Conservation (phyloP, 2,888 invertebrate species). For the Mantis religiosa region DNA sequence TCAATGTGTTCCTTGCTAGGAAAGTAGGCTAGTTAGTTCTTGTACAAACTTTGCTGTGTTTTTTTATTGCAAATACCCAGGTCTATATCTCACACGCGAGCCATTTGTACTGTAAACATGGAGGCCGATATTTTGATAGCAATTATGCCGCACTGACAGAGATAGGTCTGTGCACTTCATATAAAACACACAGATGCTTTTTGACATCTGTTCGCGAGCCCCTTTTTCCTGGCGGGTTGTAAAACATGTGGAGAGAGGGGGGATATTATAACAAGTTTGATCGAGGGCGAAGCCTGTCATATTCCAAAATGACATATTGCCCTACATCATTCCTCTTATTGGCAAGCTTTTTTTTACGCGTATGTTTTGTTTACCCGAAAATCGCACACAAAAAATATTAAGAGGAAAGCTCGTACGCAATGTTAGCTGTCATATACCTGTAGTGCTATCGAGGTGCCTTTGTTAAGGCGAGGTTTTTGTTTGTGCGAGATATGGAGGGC, state of each 20-base stretch:
- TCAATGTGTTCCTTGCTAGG: not conserved
- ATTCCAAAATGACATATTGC: constrained; percentile 12
- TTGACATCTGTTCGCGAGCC: constrained; percentile 11
- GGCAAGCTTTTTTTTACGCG: not conserved
- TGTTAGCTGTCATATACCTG: not conserved
- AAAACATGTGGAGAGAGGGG: not conserved
- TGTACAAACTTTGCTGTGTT: not conserved
- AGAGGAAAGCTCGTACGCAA: not conserved
- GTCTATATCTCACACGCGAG: not conserved
- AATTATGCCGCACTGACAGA: constrained; percentile 20
- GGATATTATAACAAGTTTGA: constrained; percentile 3
- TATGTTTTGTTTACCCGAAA: not conserved
- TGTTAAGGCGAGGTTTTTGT: not conserved
- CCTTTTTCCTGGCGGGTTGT: not conserved
- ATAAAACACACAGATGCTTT: not conserved
- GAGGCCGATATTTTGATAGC: constrained; percentile 28
- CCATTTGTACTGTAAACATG: constrained; percentile 4
- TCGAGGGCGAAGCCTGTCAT: constrained; percentile 9
- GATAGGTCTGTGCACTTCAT: constrained; percentile 5
- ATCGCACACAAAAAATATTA: not conserved
- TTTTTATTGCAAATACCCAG: not conserved
- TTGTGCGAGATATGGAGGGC: not conserved
- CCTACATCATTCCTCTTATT: not conserved
- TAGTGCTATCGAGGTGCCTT: not conserved
- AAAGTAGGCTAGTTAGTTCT: not conserved